phyloP scores from a whole-genome alignment of 2,797 vertebrate genomes.

The Loriculus beryllinus region DNA sequence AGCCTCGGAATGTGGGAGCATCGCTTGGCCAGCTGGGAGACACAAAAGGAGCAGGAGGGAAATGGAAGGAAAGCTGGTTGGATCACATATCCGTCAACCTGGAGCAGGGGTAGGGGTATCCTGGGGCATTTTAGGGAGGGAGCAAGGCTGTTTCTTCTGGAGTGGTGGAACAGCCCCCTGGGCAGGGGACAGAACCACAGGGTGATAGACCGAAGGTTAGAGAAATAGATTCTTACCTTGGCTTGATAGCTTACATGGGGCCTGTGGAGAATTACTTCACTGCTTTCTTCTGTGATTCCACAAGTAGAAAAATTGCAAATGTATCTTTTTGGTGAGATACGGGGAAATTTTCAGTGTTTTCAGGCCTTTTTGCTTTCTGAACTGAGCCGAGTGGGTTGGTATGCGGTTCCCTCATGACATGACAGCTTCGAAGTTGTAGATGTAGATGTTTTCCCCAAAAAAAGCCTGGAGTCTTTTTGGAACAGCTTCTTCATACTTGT shows the following conservation, averaged over 20 bases:
- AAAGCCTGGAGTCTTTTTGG: background rate
- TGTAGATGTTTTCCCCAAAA: background rate
- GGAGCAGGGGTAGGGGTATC: background rate
- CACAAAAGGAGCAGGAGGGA: background rate
- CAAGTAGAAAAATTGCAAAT: background rate
- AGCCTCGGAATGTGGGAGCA: background rate
- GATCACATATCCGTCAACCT: background rate
- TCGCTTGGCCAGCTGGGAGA: background rate
- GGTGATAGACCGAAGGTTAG: background rate
- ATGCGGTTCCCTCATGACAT: background rate
- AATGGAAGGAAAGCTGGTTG: background rate
- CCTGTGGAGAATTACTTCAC: background rate
- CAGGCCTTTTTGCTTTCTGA: background rate
- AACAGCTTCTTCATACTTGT: background rate
- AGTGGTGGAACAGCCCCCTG: no score
- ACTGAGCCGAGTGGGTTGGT: background rate
- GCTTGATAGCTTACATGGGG: background rate
- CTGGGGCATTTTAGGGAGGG: accelerated
- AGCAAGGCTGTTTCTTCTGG: background rate
- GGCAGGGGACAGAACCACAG: background rate
- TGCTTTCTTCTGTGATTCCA: background rate
- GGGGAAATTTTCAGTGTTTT: background rate
- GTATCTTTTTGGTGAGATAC: background rate
- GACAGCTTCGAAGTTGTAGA: background rate
- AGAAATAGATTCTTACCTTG: background rate